A percentile compares a stretch with the other conserved stretches of the same genome.
Evolutionary conservation across 2,113 vertebrate species (phyloP).

Genomic region (Clarias batrachus): DNA sequence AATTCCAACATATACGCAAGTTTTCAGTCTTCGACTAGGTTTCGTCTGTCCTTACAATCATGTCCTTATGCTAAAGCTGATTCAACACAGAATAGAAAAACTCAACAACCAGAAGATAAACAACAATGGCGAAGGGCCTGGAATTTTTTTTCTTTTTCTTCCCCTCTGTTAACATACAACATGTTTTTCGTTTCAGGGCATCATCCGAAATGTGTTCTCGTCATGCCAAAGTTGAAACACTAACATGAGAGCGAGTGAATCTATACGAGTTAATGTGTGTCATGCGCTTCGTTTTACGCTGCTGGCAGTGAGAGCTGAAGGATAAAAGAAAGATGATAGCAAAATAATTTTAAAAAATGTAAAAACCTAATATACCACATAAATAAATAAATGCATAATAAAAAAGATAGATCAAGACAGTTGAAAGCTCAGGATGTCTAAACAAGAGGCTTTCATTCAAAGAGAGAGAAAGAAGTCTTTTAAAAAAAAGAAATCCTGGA

Average conservation of each 20-base stretch:
- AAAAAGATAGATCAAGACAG: constrained; percentile 58
- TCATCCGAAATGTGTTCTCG: constrained; percentile 65
- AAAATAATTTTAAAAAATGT: constrained; percentile 36
- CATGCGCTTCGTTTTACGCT: constrained; percentile 64
- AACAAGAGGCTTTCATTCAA: constrained; percentile 50
- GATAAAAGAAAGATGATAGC: constrained; percentile 33
- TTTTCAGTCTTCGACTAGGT: background rate
- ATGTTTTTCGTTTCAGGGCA: constrained; percentile 61
- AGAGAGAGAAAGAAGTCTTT: constrained; percentile 41
- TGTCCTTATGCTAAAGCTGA: background rate
- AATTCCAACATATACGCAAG: background rate
- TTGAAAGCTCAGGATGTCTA: constrained; percentile 57
- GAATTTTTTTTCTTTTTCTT: background rate
- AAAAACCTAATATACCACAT: background rate
- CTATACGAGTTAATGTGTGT: constrained; percentile 62
- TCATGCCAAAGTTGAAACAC: constrained; percentile 68
- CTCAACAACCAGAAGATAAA: background rate
- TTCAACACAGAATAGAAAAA: background rate
- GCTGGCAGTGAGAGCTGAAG: constrained; percentile 60
- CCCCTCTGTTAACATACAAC: background rate
- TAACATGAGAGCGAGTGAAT: constrained; percentile 49
- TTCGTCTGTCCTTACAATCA: background rate
- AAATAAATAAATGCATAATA: background rate
- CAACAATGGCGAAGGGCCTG: background rate
- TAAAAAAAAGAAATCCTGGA: constrained; percentile 55